phyloP scores from a whole-genome alignment of 2,888 invertebrate genomes.

The Hirtodrosophila cameraria region DNA sequence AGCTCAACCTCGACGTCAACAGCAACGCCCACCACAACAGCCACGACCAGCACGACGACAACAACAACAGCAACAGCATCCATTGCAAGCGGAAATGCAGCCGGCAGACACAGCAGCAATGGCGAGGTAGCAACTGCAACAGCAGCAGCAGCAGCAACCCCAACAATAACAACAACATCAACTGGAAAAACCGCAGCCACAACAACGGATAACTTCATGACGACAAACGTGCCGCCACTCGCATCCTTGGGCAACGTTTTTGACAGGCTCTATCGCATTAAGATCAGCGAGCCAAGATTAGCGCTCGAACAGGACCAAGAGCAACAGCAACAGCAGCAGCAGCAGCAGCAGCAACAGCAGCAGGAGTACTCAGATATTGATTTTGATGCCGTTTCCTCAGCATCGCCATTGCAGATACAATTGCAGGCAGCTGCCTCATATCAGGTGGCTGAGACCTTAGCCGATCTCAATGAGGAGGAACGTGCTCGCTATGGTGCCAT shows the following conservation, averaged over 20 bases:
- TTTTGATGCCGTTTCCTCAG: constrained; percentile 8
- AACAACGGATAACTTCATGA: constrained; percentile 38
- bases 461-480: constrained; percentile 63
- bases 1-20: constrained; percentile 59
- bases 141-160: constrained; percentile 12
- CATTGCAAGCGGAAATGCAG: constrained; percentile 50
- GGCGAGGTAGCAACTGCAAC: constrained; percentile 12
- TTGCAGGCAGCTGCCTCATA: constrained; percentile 73
- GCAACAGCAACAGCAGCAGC: too few species aligned
- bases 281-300: constrained; percentile 71
- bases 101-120: constrained; percentile 40
- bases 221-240: constrained; percentile 50
- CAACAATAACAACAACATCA: constrained; percentile 16
- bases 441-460: constrained; percentile 71
- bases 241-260: constrained; percentile 57
- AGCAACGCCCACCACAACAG: constrained; percentile 71
- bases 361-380: constrained; percentile 1
- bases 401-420: constrained; percentile 56
- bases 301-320: too few species aligned
- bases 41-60: constrained; percentile 70
- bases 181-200: neutral
- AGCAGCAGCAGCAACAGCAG: constrained; percentile 12
- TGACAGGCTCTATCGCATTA: constrained; percentile 81
- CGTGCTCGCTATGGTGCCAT: constrained; percentile 54
- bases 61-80: constrained; percentile 38